These are phyloP conservation scores for Meiosimyza platycephala DNA, from an alignment of 2,888 invertebrate genomes.

Conservation along the genomic window DNA sequence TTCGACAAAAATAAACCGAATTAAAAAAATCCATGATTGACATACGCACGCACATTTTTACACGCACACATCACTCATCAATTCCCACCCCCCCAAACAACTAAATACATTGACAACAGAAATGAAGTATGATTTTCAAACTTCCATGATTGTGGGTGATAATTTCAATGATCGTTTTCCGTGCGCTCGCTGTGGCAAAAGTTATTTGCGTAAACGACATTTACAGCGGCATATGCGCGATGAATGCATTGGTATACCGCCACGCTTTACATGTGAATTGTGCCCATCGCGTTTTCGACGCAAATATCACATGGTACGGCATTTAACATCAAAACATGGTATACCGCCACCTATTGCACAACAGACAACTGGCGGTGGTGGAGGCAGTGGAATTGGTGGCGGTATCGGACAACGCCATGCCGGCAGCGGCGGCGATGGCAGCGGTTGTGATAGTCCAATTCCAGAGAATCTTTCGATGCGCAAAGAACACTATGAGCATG, in stretches of 20 bases:
- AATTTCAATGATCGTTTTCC: conserved; percentile 65
- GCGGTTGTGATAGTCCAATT: conserved; percentile 57
- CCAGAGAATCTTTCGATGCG: conserved; percentile 64
- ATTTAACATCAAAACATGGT: conserved; percentile 67
- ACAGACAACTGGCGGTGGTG: conserved; percentile 53
- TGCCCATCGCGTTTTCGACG: conserved; percentile 69
- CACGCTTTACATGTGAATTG: conserved; percentile 69
- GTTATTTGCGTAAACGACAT: conserved; percentile 73
- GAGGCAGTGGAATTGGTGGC: conserved; percentile 4
- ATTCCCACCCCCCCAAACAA: conserved; percentile 35
- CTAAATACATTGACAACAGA: conserved; percentile 14
- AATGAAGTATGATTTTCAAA: conserved; percentile 48
- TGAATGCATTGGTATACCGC: conserved; percentile 69
- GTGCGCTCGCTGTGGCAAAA: conserved; percentile 71
- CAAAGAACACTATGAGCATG: conserved; percentile 53
- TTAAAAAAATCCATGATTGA: conserved; percentile 11
- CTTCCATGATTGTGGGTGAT: conserved; percentile 43
- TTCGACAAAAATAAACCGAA: conserved; percentile 25
- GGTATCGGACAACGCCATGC: conserved; percentile 9
- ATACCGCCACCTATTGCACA: conserved; percentile 59
- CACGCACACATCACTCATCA: conserved; percentile 41
- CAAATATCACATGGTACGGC: conserved; percentile 69
- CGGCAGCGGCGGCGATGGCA: conserved; percentile 47
- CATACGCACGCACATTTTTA: conserved; percentile 9
- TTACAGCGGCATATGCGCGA: conserved; percentile 71